These are phyloP conservation scores for Augochlorella aurata DNA, from an alignment of 2,888 invertebrate genomes.

Conservation along the genomic window DNA sequence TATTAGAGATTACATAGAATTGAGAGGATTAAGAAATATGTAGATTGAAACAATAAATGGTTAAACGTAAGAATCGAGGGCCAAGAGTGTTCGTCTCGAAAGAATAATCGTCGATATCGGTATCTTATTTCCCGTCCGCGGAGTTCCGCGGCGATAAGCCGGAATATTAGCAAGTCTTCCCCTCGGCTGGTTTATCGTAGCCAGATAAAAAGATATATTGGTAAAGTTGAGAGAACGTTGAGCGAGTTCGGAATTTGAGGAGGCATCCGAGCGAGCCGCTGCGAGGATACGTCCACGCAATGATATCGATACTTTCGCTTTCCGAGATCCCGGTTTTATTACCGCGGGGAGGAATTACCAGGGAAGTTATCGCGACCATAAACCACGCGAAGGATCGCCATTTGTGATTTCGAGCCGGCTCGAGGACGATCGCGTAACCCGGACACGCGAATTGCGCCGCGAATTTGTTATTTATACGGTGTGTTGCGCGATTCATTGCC, in stretches of 20 bases:
- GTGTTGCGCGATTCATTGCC: too few species aligned
- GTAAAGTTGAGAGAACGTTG: slow-evolving; percentile 33
- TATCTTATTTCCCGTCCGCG: too few species aligned
- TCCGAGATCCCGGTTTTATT: slow-evolving; percentile 64
- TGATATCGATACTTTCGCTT: slow-evolving; percentile 54
- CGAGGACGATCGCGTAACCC: slow-evolving; percentile 9
- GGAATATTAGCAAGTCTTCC: slow-evolving; percentile 39
- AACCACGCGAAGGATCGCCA: slow-evolving; percentile 23
- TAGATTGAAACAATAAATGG: too few species aligned
- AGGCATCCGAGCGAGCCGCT: too few species aligned
- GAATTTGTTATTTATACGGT: neutral
- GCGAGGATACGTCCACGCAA: too few species aligned
- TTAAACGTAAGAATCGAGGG: too few species aligned
- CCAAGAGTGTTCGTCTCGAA: too few species aligned
- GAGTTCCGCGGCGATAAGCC: slow-evolving; percentile 30
- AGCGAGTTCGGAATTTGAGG: too few species aligned
- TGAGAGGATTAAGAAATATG: too few species aligned
- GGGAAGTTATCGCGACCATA: slow-evolving; percentile 41
- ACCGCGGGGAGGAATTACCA: slow-evolving; percentile 59
- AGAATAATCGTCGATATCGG: too few species aligned
- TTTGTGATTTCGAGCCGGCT: slow-evolving; percentile 14
- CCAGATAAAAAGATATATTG: slow-evolving; percentile 56
- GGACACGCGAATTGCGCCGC: neutral
- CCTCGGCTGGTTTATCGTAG: slow-evolving; percentile 22
- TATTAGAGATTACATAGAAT: too few species aligned